Percentiles rank a stretch among this genome's conserved stretches.
These are phyloP conservation scores for Philhelius pedissequus DNA, from an alignment of 2,888 invertebrate species.

Conservation along the genomic window DNA sequence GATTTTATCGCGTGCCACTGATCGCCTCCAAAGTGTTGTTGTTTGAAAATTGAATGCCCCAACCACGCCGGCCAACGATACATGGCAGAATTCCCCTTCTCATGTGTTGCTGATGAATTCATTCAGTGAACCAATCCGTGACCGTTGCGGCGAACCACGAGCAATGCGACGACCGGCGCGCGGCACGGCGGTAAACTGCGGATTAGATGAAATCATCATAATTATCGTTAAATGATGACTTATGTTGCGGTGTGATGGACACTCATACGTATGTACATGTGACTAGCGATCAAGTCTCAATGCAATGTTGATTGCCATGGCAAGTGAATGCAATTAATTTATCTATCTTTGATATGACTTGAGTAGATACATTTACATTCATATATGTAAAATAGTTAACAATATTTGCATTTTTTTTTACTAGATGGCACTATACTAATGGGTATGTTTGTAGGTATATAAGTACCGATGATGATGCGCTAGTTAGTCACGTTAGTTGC, in stretches of 20 bases:
- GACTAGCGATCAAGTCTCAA: constrained; percentile 18
- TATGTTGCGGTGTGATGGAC: constrained; percentile 51
- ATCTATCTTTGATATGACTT: neutral
- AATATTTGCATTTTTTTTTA: constrained; percentile 36
- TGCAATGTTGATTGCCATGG: constrained; percentile 36
- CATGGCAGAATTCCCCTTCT: neutral
- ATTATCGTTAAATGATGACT: constrained; percentile 57
- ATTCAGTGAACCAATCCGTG: constrained; percentile 44
- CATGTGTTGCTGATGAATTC: constrained; percentile 36
- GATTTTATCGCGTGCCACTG: constrained; percentile 32
- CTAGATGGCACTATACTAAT: neutral
- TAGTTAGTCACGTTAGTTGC: constrained; percentile 23
- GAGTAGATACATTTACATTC: neutral
- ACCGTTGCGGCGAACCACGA: neutral
- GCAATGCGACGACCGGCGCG: too few species aligned
- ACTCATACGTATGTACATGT: constrained; percentile 30
- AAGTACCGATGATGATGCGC: constrained; percentile 22
- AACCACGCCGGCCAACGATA: too few species aligned
- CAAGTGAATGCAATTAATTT: constrained; percentile 39
- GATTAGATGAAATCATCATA: constrained; percentile 63
- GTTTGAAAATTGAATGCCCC: constrained; percentile 10
- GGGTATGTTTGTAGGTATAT: too few species aligned
- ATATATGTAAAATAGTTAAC: neutral
- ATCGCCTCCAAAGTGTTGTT: constrained; percentile 16
- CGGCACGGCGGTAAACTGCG: neutral